Conservation (phyloP, 2,113 vertebrate species). For the Podocnemis expansa region DNA sequence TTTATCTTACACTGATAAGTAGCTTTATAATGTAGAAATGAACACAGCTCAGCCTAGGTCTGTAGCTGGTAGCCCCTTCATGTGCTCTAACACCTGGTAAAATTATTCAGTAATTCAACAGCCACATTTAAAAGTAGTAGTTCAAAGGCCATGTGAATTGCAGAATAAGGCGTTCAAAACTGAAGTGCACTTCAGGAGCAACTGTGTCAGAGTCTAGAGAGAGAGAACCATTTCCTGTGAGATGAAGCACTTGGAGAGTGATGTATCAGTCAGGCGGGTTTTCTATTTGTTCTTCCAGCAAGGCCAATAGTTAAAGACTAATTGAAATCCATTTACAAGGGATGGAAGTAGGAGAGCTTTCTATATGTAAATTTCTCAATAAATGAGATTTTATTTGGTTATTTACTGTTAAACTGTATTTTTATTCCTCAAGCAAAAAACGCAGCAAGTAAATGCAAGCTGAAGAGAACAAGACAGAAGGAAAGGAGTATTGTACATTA, state of each 20-base stretch:
- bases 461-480: neutral
- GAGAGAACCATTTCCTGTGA: slow-evolving; percentile 69
- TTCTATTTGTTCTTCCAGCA: slow-evolving; percentile 4
- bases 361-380: neutral
- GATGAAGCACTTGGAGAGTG: slow-evolving; percentile 18
- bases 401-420: neutral
- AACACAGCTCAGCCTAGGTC: slow-evolving; percentile 33
- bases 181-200: slow-evolving; percentile 71
- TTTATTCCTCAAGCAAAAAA: neutral
- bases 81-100: slow-evolving; percentile 74
- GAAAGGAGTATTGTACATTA: neutral
- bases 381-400: neutral
- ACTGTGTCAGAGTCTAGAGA: slow-evolving; percentile 66
- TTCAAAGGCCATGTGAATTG: slow-evolving; percentile 75
- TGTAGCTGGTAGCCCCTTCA: slow-evolving; percentile 62
- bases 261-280: rapidly evolving
- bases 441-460: neutral
- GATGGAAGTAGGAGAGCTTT: neutral
- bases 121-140: slow-evolving; percentile 71
- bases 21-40: slow-evolving; percentile 57
- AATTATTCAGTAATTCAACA: slow-evolving; percentile 78
- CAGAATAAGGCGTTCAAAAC: slow-evolving; percentile 62
- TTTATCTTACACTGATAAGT: slow-evolving; percentile 71
- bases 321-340: neutral
- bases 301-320: neutral